Percentiles rank a stretch among this genome's conserved stretches.
Conservation (phyloP, 2,888 invertebrate genomes). For the Aethes cnicana region DNA sequence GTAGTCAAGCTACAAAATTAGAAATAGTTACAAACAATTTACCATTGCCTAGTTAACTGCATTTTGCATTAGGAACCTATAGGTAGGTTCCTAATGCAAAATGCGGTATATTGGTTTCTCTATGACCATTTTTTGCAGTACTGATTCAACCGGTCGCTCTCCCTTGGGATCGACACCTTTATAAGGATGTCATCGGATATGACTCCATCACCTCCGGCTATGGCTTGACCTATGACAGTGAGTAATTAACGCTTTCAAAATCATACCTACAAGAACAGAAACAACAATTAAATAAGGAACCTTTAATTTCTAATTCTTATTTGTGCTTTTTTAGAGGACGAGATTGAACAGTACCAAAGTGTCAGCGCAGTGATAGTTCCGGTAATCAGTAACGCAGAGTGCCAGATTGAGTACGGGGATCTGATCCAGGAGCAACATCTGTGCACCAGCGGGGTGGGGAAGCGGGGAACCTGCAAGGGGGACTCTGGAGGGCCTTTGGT, state of each 20-base stretch:
- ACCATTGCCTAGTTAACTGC: too few species aligned
- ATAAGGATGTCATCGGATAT: conserved; percentile 44
- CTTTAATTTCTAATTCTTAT: too few species aligned
- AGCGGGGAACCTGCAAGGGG: conserved; percentile 46
- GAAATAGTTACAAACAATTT: too few species aligned
- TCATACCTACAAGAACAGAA: too few species aligned
- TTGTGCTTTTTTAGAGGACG: too few species aligned
- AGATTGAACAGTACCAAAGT: conserved; percentile 9
- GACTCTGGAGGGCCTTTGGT: conserved; percentile 60
- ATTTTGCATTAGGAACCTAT: too few species aligned
- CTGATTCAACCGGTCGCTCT: conserved; percentile 42
- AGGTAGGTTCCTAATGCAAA: too few species aligned
- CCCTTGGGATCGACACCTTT: conserved; percentile 42
- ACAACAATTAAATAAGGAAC: too few species aligned
- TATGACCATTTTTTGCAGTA: too few species aligned
- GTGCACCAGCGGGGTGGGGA: conserved; percentile 51
- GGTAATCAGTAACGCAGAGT: conserved; percentile 45
- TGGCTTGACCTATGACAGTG: conserved; percentile 47
- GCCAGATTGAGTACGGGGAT: conserved; percentile 42
- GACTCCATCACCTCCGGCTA: conserved; percentile 56
- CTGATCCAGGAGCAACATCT: conserved; percentile 44
- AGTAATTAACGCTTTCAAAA: too few species aligned
- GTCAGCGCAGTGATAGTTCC: conserved; percentile 20
- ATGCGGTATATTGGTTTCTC: too few species aligned
- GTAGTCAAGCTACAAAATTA: too few species aligned